phyloP scores from a whole-genome alignment of 2,888 invertebrate genomes.

The Tachina fera region DNA sequence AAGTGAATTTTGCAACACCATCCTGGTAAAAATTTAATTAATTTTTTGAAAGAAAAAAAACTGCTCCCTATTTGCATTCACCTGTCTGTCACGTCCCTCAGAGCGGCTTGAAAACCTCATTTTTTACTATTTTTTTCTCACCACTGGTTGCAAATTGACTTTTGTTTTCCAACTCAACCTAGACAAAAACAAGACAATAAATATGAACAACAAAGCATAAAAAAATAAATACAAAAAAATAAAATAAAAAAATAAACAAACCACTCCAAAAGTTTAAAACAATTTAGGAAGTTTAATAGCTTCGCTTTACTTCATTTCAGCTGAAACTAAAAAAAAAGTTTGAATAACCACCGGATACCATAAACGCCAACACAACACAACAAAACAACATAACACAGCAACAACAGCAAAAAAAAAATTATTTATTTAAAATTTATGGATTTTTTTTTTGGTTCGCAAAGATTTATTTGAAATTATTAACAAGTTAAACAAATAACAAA shows the following conservation, averaged over 20 bases:
- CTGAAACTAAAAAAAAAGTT: slow-evolving; percentile 38
- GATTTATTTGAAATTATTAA: slow-evolving; percentile 38
- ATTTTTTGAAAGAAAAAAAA: too few species aligned
- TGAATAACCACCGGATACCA: slow-evolving; percentile 71
- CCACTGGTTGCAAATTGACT: not conserved
- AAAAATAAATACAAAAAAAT: slow-evolving; percentile 8
- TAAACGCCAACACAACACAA: slow-evolving; percentile 71
- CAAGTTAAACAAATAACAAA: slow-evolving; percentile 35
- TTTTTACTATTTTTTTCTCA: not conserved
- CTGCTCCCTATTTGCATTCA: too few species aligned
- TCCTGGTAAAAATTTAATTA: too few species aligned
- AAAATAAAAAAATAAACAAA: slow-evolving; percentile 49
- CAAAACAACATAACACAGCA: slow-evolving; percentile 32
- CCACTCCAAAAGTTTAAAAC: slow-evolving; percentile 55
- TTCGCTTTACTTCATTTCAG: slow-evolving; percentile 41
- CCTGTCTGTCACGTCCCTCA: too few species aligned
- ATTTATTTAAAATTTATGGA: slow-evolving; percentile 50
- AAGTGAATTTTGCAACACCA: too few species aligned
- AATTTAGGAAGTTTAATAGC: slow-evolving; percentile 66
- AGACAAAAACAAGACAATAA: slow-evolving; percentile 14
- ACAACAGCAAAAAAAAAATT: slow-evolving; percentile 1
- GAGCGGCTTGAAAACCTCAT: not conserved
- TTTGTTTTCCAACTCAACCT: slow-evolving; percentile 12
- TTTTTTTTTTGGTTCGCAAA: slow-evolving; percentile 35
- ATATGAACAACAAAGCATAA: not conserved